phyloP scores from a whole-genome alignment of 2,888 invertebrate species.

The Craniophora ligustri region DNA sequence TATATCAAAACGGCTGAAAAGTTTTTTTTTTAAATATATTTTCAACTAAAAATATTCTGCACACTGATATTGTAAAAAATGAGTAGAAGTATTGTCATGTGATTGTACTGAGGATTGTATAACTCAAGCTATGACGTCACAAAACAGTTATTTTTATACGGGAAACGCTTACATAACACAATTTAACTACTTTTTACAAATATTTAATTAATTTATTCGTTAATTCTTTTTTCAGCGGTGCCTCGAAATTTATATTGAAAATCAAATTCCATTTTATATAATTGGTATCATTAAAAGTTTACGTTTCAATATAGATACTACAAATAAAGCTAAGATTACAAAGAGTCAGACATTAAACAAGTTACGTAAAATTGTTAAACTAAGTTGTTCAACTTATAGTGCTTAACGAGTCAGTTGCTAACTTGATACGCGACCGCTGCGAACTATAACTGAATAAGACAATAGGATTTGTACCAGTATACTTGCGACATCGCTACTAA shows the following conservation, averaged over 20 bases:
- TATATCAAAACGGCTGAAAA: too few relatives aligned
- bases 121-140: too few relatives aligned
- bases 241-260: too few relatives aligned
- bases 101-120: too few relatives aligned
- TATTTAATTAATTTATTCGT: too few relatives aligned
- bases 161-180: too few relatives aligned
- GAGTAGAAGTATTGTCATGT: background rate
- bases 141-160: too few relatives aligned
- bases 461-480: constrained; percentile 29
- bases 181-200: too few relatives aligned
- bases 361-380: constrained; percentile 59
- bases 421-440: constrained; percentile 50
- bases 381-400: constrained; percentile 58
- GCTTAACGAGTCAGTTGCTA: constrained; percentile 60
- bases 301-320: background rate
- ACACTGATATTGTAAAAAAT: too few relatives aligned
- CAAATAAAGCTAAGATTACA: constrained; percentile 16
- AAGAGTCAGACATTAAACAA: constrained; percentile 28
- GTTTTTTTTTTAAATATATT: background rate
- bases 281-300: background rate
- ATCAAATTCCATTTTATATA: background rate
- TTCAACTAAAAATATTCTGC: too few relatives aligned
- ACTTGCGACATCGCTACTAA: constrained; percentile 8
- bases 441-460: constrained; percentile 39
- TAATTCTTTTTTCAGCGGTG: too few relatives aligned